These are phyloP conservation scores for Drosophila pachea DNA, from an alignment of 1,140 invertebrate species.

Conservation along the genomic window DNA sequence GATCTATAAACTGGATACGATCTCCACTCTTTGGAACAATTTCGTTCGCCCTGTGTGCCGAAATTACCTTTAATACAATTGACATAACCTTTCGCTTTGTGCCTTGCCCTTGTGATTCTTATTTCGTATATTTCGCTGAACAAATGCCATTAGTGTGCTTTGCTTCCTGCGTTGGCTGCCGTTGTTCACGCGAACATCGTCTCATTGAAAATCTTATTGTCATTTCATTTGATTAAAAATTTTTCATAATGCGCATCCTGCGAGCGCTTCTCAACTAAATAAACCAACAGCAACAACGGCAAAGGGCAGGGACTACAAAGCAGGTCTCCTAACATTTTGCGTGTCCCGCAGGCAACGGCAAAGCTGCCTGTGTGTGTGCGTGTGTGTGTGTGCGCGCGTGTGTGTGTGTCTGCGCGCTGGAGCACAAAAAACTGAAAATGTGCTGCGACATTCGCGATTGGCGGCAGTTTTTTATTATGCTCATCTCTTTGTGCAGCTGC, in stretches of 20 bases:
- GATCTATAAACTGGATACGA: background rate
- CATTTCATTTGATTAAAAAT: conserved; percentile 73
- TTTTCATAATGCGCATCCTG: conserved; percentile 61
- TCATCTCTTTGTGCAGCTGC: conserved; percentile 18
- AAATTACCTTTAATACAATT: too few species aligned
- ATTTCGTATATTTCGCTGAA: conserved; percentile 5
- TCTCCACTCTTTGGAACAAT: too few species aligned
- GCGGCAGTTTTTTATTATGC: conserved; percentile 51
- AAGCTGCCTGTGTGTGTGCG: conserved; percentile 3
- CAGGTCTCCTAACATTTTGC: conserved; percentile 50
- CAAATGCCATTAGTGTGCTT: conserved; percentile 9
- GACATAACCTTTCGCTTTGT: background rate
- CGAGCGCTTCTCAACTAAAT: conserved; percentile 51
- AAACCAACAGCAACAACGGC: conserved; percentile 14
- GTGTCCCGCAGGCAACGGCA: conserved; percentile 32
- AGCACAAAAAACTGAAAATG: conserved; percentile 52
- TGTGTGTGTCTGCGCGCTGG: conserved; percentile 14
- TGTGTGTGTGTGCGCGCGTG: conserved; percentile 12
- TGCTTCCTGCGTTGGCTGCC: background rate
- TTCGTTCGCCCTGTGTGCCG: too few species aligned
- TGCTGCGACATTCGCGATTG: conserved; percentile 65
- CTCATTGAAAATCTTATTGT: conserved; percentile 62
- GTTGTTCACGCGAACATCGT: conserved; percentile 21
- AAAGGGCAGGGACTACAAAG: conserved; percentile 7
- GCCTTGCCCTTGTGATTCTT: background rate